Conservation (phyloP, 2,797 vertebrate species). For the Myotis myotis region DNA sequence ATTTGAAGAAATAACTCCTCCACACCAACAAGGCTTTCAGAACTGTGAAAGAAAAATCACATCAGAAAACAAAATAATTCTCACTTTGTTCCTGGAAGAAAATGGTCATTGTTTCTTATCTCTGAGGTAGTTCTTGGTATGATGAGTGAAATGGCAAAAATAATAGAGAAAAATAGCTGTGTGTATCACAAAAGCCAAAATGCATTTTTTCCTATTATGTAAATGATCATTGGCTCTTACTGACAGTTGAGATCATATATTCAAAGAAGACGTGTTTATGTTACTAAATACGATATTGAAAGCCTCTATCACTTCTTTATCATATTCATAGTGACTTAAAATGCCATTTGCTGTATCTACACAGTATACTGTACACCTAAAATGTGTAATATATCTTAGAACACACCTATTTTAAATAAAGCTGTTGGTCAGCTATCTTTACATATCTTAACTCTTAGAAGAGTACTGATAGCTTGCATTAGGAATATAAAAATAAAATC, state of each 20-base stretch:
- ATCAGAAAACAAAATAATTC: constrained; percentile 75
- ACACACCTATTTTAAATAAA: not conserved
- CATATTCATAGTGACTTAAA: constrained; percentile 68
- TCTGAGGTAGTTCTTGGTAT: constrained; percentile 64
- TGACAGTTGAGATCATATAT: constrained; percentile 57
- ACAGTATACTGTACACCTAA: not conserved
- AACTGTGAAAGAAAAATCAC: constrained; percentile 62
- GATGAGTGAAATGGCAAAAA: constrained; percentile 71
- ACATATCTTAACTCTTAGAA: not conserved
- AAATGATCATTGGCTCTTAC: constrained; percentile 65
- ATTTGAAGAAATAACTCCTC: constrained; percentile 61
- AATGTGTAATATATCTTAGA: not conserved
- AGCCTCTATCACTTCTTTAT: constrained; percentile 62
- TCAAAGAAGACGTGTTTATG: constrained; percentile 59
- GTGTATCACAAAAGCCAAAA: constrained; percentile 53
- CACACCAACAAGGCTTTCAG: constrained; percentile 69
- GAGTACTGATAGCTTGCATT: not conserved
- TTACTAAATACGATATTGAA: constrained; percentile 40
- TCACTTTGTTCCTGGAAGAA: constrained; percentile 77
- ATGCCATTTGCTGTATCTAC: not conserved
- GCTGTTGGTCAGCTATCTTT: not conserved
- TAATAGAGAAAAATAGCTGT: constrained; percentile 63
- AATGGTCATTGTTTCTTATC: constrained; percentile 72
- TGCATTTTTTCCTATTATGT: constrained; percentile 63
- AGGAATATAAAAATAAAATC: constrained; percentile 41